Conservation (phyloP, 2,113 vertebrate species). For the Entomyzon cyanotis region DNA sequence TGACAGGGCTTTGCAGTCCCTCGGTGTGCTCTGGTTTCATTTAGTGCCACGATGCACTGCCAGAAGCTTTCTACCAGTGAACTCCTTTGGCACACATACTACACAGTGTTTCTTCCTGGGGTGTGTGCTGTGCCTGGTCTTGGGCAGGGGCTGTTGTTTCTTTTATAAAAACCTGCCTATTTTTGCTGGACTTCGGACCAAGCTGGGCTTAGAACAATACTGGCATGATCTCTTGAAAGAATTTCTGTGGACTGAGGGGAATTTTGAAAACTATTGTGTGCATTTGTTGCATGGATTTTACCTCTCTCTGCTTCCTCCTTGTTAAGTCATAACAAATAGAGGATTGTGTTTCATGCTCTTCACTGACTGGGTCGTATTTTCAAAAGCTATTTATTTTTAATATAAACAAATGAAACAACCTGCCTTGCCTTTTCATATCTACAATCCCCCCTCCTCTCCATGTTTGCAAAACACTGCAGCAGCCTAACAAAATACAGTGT, state of each 20-base stretch:
- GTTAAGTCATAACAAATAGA: background rate
- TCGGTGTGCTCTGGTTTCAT: background rate
- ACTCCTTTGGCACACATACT: background rate
- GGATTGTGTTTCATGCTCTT: constrained; percentile 20
- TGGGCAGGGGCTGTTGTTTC: background rate
- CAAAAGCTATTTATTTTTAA: constrained; percentile 30
- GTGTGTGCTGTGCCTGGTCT: background rate
- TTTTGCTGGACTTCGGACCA: background rate
- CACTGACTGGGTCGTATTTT: background rate
- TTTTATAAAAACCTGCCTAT: background rate
- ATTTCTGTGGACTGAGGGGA: background rate
- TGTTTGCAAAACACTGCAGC: constrained; percentile 21
- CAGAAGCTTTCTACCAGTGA: background rate
- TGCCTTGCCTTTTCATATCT: background rate
- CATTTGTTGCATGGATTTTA: background rate
- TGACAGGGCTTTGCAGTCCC: background rate
- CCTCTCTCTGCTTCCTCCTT: background rate
- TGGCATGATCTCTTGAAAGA: background rate
- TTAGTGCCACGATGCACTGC: background rate
- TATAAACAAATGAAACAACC: constrained; percentile 17
- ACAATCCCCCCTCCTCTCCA: background rate
- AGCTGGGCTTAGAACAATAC: background rate
- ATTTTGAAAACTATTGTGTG: background rate
- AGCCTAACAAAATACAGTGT: constrained; percentile 24
- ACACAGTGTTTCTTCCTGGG: background rate